Evolutionary conservation across 2,797 vertebrate genomes (phyloP), one percentile per base, ranked within the genome.

Genomic region (Malurus leucopterus): DNA sequence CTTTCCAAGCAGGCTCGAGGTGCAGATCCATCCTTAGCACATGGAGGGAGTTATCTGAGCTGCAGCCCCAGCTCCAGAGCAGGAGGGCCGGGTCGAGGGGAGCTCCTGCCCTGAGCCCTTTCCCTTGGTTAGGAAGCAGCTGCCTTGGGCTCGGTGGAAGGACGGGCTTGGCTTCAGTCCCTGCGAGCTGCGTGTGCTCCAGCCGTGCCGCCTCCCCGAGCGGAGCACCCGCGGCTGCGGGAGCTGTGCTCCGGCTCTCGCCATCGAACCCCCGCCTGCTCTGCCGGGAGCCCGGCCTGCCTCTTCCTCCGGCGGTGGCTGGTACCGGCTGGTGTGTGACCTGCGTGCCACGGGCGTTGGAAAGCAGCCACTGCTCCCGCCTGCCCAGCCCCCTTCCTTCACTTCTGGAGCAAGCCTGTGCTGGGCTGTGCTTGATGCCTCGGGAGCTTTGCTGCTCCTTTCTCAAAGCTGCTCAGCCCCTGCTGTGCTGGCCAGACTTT

Each of bases 351-450:
- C 3, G 89, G 84, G 89, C 3, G 3, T 2, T 90, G 92, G 89
- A 92, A 69, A 68, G 74, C 87, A 58, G 94, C 93, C 89, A 58
- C 58, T 10, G 8, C 69, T 58, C 32, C 26, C 49, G 75, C 50
- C 62, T 53, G 61, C 84, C 81, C 92, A 80, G 54, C 86, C 78
- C 77, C 90, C 88, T 72, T 84, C 64, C 54, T 90, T 73, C 32
- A 57, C 72, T 57, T 80, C 83, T 67, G 63, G 70, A 84, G 70
- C 53, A 44, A 94, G 89, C 63, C 78, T 8, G 84, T 91, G 86
- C 90, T 88, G 91, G 88, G 92, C 88, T 90, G 81, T 34, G 79
- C 91, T 88, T 80, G 86, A 87, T 90, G 89, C 83, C 59, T 87
- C 26, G 1, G 84, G 72, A 91, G 75, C 65, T 90, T 81, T 72